phyloP scores from a whole-genome alignment of 2,797 vertebrate species.

The Pelodytes ibericus region DNA sequence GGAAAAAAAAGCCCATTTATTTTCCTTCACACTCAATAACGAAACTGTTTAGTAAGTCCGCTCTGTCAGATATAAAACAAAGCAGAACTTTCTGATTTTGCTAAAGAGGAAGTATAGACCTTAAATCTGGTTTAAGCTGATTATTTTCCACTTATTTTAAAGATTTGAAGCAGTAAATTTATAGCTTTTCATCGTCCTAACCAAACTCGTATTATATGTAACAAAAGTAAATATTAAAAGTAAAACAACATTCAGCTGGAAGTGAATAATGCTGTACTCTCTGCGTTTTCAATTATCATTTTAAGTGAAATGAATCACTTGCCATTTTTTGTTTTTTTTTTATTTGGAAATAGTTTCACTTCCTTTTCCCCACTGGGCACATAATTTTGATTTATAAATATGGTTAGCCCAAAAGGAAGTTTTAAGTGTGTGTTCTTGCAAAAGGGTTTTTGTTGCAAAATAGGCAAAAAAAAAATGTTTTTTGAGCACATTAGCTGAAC shows the following conservation, averaged over 20 bases:
- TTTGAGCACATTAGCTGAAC: constrained; percentile 48
- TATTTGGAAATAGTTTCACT: constrained; percentile 77
- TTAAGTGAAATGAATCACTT: constrained; percentile 73
- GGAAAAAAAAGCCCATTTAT: background rate
- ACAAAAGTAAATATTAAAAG: constrained; percentile 61
- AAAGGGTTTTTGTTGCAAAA: constrained; percentile 53
- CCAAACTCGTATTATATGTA: constrained; percentile 54
- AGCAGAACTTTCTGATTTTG: constrained; percentile 53
- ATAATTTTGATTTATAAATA: constrained; percentile 83
- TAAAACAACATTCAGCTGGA: constrained; percentile 56
- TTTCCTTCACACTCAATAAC: constrained; percentile 60
- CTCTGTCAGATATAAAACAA: constrained; percentile 59
- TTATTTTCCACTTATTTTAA: constrained; percentile 63
- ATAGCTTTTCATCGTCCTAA: constrained; percentile 56
- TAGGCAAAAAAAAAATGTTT: constrained; percentile 49
- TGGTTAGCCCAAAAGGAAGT: constrained; percentile 72
- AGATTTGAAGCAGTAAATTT: constrained; percentile 56
- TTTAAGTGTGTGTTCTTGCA: constrained; percentile 68
- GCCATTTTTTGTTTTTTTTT: constrained; percentile 62
- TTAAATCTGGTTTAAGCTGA: constrained; percentile 54
- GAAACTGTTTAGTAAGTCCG: constrained; percentile 30
- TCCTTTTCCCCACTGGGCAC: constrained; percentile 75
- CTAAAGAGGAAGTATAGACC: constrained; percentile 61
- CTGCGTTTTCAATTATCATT: constrained; percentile 79
- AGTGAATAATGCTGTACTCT: constrained; percentile 58